Percentiles rank a stretch among this genome's conserved stretches.
Conservation (phyloP, 2,888 invertebrate species). For the Lomographa bimaculata region DNA sequence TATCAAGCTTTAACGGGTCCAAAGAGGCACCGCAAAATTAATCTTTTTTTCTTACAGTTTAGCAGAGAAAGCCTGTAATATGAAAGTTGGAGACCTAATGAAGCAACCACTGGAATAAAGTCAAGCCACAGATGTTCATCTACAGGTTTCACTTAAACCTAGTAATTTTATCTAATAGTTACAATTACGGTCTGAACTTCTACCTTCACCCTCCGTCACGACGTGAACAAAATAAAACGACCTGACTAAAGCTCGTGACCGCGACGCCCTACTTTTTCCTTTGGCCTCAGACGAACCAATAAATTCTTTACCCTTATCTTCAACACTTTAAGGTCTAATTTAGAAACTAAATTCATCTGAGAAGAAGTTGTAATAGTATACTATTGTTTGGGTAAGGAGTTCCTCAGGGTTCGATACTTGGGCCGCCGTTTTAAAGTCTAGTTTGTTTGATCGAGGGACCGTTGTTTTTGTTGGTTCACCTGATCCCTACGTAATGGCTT, state of each 20-base stretch:
- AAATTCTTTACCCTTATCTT: constrained; percentile 37
- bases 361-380: constrained; percentile 32
- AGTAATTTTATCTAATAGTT: constrained; percentile 55
- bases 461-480: constrained; percentile 43
- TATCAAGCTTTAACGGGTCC: no score
- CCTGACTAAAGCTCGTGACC: constrained; percentile 56
- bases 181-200: constrained; percentile 58
- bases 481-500: constrained; percentile 54
- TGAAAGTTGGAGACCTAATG: no score
- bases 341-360: constrained; percentile 22
- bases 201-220: constrained; percentile 62
- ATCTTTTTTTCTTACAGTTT: no score
- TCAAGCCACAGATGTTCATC: constrained; percentile 7
- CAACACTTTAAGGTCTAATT: constrained; percentile 37
- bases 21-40: no score
- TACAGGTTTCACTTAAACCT: constrained; percentile 34
- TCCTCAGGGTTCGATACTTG: constrained; percentile 40
- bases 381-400: constrained; percentile 37
- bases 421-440: constrained; percentile 36
- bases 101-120: neutral
- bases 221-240: constrained; percentile 48
- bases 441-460: constrained; percentile 36
- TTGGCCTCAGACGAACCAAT: constrained; percentile 32
- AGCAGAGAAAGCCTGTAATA: no score
- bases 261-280: constrained; percentile 61